Evolutionary conservation across 1,140 invertebrate genomes (phyloP).

Genomic region (Pachypeltis micranthus): DNA sequence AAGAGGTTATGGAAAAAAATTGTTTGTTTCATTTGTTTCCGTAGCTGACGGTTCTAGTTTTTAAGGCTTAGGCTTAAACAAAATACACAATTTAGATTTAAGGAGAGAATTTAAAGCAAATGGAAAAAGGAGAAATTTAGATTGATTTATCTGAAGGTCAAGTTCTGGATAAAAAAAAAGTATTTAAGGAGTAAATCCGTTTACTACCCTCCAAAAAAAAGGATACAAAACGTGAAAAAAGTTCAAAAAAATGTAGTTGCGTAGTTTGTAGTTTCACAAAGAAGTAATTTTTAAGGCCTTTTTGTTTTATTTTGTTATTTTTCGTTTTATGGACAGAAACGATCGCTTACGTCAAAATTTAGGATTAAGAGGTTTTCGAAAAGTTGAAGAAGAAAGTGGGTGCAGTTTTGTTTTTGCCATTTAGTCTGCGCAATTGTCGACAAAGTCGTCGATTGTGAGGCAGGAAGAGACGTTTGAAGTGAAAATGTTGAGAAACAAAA

Average conservation of each 20-base stretch:
- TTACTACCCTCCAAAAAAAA: constrained; percentile 1
- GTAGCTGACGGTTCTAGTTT: background rate
- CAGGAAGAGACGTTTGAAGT: background rate
- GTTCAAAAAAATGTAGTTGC: background rate
- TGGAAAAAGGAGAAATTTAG: background rate
- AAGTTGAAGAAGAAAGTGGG: background rate
- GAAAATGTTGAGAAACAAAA: background rate
- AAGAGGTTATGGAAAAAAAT: background rate
- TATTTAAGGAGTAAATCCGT: background rate
- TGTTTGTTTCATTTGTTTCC: background rate
- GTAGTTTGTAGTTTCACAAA: constrained; percentile 1
- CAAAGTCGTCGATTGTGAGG: background rate
- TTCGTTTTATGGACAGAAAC: background rate
- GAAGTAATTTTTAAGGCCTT: background rate
- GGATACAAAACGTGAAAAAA: too few relatives aligned
- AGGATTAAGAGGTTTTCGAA: background rate
- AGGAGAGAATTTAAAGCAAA: background rate
- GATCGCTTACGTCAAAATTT: background rate
- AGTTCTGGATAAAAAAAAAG: background rate
- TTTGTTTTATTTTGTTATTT: background rate
- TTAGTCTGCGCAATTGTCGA: background rate
- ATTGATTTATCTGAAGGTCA: constrained; percentile 2
- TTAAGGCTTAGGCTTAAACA: too few relatives aligned
- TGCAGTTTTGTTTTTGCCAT: background rate
- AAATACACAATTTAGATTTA: too few relatives aligned